A percentile compares a stretch with the other conserved stretches of the same genome.
These are phyloP conservation scores for Synanthedon tipuliformis DNA, from an alignment of 2,888 invertebrate species.

Conservation along the genomic window DNA sequence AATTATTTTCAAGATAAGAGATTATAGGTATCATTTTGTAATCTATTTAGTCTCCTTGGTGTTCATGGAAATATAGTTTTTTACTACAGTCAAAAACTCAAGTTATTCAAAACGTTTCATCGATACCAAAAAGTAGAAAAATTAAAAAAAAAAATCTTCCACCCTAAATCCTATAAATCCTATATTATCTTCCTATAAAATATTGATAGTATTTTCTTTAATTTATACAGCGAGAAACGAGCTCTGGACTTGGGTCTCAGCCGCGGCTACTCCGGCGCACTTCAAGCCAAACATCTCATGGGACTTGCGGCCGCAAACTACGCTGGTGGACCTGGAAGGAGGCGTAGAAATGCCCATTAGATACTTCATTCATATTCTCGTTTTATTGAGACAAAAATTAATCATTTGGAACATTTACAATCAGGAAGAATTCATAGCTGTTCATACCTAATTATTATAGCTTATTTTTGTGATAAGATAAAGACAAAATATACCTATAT, in stretches of 20 bases:
- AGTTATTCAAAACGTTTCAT: background rate
- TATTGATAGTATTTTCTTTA: background rate
- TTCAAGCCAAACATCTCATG: constrained; percentile 92
- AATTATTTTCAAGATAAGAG: too few species aligned
- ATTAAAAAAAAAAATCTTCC: too few species aligned
- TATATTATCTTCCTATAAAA: background rate
- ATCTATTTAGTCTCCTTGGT: too few species aligned
- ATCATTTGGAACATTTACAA: background rate
- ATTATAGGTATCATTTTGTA: too few species aligned
- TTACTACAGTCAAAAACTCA: too few species aligned
- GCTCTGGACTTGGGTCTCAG: constrained; percentile 88
- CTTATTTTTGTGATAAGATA: too few species aligned
- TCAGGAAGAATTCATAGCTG: too few species aligned
- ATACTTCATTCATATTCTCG: background rate
- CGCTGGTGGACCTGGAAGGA: constrained; percentile 89
- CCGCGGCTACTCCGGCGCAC: constrained; percentile 89
- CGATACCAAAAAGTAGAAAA: background rate
- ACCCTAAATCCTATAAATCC: too few species aligned
- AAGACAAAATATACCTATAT: too few species aligned
- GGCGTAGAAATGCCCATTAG: constrained; percentile 76
- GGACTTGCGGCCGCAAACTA: constrained; percentile 90
- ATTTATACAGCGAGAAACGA: constrained; percentile 79
- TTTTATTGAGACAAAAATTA: background rate
- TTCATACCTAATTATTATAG: too few species aligned
- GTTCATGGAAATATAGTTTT: too few species aligned